Conservation (phyloP, 2,888 invertebrate genomes). For the Xestobium rufovillosum region DNA sequence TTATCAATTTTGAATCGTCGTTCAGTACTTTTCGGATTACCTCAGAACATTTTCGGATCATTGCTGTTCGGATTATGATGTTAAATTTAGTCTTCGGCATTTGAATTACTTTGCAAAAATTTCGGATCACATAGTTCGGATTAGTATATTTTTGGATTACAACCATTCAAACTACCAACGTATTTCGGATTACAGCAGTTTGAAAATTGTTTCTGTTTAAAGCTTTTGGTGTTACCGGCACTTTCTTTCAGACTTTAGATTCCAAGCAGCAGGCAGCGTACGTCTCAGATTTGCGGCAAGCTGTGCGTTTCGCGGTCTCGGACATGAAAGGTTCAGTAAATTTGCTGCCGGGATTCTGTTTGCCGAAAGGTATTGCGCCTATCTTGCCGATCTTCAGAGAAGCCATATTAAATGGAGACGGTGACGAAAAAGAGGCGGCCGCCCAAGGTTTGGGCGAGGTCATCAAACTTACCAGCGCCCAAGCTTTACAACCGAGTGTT, state of each 20-base stretch:
- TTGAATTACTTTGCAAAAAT: too few relatives aligned
- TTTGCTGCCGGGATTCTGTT: slow-evolving; percentile 84
- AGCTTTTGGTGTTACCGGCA: too few relatives aligned
- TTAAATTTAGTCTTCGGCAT: too few relatives aligned
- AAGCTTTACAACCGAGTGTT: slow-evolving; percentile 89
- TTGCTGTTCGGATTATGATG: too few relatives aligned
- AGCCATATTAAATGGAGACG: slow-evolving; percentile 89
- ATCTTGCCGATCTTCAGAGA: slow-evolving; percentile 93
- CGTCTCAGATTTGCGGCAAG: slow-evolving; percentile 85
- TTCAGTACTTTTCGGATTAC: too few relatives aligned
- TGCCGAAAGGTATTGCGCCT: slow-evolving; percentile 86
- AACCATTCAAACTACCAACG: too few relatives aligned
- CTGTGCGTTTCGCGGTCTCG: slow-evolving; percentile 81
- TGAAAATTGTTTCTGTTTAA: too few relatives aligned
- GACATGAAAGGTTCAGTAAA: slow-evolving; percentile 67
- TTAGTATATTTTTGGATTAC: too few relatives aligned
- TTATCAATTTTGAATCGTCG: too few relatives aligned
- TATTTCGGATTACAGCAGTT: too few relatives aligned
- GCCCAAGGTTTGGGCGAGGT: slow-evolving; percentile 79
- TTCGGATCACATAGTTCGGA: too few relatives aligned
- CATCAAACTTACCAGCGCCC: slow-evolving; percentile 75
- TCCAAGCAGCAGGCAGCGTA: slow-evolving; percentile 77
- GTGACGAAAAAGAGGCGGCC: slow-evolving; percentile 93
- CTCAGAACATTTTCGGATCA: too few relatives aligned
- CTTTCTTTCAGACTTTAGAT: slow-evolving; percentile 73